A percentile compares a stretch with the other conserved stretches of the same genome.
phyloP scores from a whole-genome alignment of 1,140 invertebrate genomes.

The Drosophila melanogaster region DNA sequence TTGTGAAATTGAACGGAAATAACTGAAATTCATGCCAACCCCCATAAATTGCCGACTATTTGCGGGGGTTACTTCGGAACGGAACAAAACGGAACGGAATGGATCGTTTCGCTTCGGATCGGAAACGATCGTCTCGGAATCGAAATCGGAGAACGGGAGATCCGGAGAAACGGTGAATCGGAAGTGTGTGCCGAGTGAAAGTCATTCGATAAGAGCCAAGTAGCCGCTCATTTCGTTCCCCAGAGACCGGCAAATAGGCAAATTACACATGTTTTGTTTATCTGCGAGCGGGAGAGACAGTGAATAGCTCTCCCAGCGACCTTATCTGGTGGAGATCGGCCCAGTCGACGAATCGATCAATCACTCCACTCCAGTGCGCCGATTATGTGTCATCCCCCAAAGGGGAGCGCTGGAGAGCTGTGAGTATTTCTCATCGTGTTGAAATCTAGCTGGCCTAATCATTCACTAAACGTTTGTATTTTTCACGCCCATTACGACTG shows the following conservation, averaged over 20 bases:
- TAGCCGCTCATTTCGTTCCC: background rate
- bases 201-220: conserved; percentile 31
- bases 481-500: too few relatives aligned
- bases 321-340: conserved; percentile 17
- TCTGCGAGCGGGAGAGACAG: conserved; percentile 28
- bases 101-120: too few relatives aligned
- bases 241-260: conserved; percentile 47
- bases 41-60: background rate
- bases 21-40: conserved; percentile 66
- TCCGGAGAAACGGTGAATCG: conserved; percentile 6
- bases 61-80: conserved; percentile 8
- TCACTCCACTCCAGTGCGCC: background rate
- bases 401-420: background rate
- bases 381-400: conserved; percentile 22
- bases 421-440: background rate
- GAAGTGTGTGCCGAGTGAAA: conserved; percentile 39
- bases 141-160: conserved; percentile 1
- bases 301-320: conserved; percentile 2
- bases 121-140: background rate
- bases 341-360: conserved; percentile 18
- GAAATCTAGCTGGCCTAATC: conserved; percentile 27
- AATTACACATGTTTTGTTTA: conserved; percentile 43
- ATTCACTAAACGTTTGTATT: conserved; percentile 5
- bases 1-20: conserved; percentile 83
- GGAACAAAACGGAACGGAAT: background rate